Base-by-base conservation (phyloP, 2,797 vertebrate genomes). In the Rhinogobio ventralis region DNA sequence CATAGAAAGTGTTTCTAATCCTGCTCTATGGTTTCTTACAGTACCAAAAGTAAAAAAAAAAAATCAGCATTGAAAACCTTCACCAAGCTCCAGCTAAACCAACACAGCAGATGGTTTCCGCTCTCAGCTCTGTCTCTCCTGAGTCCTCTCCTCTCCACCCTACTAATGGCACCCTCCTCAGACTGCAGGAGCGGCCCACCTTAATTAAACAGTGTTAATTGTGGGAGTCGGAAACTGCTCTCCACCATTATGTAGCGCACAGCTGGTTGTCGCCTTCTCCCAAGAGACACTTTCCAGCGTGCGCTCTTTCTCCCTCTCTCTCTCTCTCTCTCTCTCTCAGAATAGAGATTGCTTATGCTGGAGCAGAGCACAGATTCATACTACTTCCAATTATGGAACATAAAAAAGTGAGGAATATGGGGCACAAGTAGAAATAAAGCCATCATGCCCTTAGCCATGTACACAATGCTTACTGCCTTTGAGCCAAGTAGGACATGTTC, bases 141-240 rank as follows among this genome's bases (percentile, higher is more conserved):
- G 73, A 33, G 77, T 82, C 62, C 77, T 69, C 46, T 75, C 72
- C 80, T 74, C 72, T 33, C 57, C 77, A 79, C 72, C 81, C 80
- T 69, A 23, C 62, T 77, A 81, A 89, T 76, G 62, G 62, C 81
- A 69, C 57, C 53, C 71, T 79, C 79, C 74, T 67, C 78, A 78
- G 72, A 86, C 81, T 74, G 45, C 68, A 55, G 46, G 53, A 84
- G 67, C 49, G 51, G 71, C 78, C 81, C 82, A 46, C 78, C 82
- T 87, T 87, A 87, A 89, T 87, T 89, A 87, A 89, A 81, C 81
- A 81, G 88, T 78, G 86, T 86, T 89, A 87, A 89, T 89, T 89
- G 88, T 81, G 66, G 82, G 73, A 89, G 84, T 81, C 42, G 73
- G 49, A 86, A 53, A 64, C 77, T 78, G 55, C 78, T 57, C 81